Base-by-base conservation (phyloP, 2,797 vertebrate genomes). In the Acipenser ruthenus region DNA sequence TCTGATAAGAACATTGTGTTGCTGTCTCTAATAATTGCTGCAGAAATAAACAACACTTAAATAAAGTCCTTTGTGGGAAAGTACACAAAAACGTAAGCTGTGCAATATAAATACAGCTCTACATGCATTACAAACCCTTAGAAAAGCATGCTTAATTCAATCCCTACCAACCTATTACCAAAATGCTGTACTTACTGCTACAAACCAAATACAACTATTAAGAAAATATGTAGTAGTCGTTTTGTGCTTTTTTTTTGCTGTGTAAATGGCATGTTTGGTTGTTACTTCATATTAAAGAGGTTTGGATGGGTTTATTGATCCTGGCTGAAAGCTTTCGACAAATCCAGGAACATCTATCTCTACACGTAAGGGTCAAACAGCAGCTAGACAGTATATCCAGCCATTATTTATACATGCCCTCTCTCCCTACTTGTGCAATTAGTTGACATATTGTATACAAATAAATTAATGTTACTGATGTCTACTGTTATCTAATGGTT, bases 261-360 rank as follows among this genome's bases (percentile, higher is more conserved):
- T 72, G 65, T 50, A 60, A 59, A 64, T 51, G 49, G 6, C 13
- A 2, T 4, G 52, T 55, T 60, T 53, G 56, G 37, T 37, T 59
- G 67, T 63, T 64, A 63, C 55, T 65, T 65, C 47, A 60, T 59
- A 62, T 62, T 62, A 64, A 37, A 52, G 67, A 64, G 67, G 62
- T 60, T 60, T 67, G 68, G 62, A 73, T 70, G 71, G 65, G 67
- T 68, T 68, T 73, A 76, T 70, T 63, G 72, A 76, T 76, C 71
- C 7, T 13, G 68, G 49, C 67, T 73, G 68, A 72, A 76, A 73
- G 68, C 68, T 61, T 70, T 65, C 64, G 66, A 77, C 71, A 68
- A 66, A 75, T 66, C 68, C 52, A 62, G 64, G 58, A 61, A 63
- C 69, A 65, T 62, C 69, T 66, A 71, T 68, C 52, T 61, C 15